A percentile compares a stretch with the other conserved stretches of the same genome.
Conservation (phyloP, 2,797 vertebrate species). For the Sebastes minor region DNA sequence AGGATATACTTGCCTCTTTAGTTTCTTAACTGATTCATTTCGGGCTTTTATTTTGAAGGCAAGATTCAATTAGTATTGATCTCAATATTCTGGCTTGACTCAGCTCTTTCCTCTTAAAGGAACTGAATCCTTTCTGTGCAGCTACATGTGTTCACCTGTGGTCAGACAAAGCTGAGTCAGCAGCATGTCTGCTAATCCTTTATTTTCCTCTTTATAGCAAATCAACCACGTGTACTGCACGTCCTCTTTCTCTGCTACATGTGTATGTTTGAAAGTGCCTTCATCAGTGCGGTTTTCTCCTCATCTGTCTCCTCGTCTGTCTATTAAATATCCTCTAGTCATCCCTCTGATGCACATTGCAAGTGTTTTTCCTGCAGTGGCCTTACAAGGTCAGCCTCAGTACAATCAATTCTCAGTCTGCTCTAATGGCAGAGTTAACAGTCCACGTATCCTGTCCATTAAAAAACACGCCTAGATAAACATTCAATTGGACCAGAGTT, state of each 20-base stretch:
- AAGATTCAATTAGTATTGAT: background rate
- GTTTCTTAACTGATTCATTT: background rate
- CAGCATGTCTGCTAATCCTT: background rate
- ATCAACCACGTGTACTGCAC: background rate
- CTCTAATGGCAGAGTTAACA: conserved; percentile 30
- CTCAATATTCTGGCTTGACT: background rate
- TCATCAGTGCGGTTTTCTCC: background rate
- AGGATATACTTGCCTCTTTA: background rate
- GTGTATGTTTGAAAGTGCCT: background rate
- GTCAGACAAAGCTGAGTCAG: background rate
- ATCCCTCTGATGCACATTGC: background rate
- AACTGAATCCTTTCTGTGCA: background rate
- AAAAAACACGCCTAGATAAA: conserved; percentile 36
- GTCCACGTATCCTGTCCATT: conserved; percentile 40
- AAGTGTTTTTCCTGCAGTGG: conserved; percentile 25
- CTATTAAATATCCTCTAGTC: background rate
- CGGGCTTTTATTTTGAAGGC: conserved; percentile 50
- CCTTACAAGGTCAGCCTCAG: conserved; percentile 24
- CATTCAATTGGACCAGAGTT: conserved; percentile 3
- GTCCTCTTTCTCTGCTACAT: background rate
- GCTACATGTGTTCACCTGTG: background rate
- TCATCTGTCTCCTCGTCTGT: background rate
- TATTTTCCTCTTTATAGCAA: background rate
- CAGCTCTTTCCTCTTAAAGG: conserved; percentile 12
- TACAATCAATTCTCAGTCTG: conserved; percentile 44